Evolutionary conservation across 2,113 vertebrate species (phyloP).

Genomic region (Dasyprocta punctata): DNA sequence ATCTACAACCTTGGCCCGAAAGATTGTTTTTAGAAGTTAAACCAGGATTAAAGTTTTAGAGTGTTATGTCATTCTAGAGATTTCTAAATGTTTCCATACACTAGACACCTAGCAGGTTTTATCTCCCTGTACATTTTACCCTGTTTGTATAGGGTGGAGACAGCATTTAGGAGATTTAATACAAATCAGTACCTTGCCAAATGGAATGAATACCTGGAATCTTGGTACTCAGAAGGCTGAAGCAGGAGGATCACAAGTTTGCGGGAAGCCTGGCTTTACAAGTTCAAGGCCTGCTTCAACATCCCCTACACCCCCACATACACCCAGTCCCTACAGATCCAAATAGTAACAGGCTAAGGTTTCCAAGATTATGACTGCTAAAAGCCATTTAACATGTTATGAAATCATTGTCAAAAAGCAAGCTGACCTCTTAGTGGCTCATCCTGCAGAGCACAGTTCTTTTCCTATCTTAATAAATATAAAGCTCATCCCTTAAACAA

Average conservation of each 20-base stretch:
- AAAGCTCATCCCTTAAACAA: background rate
- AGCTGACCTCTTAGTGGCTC: background rate
- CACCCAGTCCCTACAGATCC: background rate
- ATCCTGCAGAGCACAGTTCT: background rate
- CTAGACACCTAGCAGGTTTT: no score
- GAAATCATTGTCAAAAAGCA: background rate
- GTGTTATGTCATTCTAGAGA: background rate
- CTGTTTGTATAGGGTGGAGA: background rate
- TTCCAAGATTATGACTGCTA: background rate
- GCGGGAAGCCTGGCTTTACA: background rate
- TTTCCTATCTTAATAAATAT: background rate
- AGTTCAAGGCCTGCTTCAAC: background rate
- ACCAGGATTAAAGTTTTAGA: conserved; percentile 12
- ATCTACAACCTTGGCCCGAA: background rate
- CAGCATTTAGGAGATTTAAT: background rate
- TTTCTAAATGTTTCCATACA: background rate
- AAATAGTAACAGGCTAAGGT: background rate
- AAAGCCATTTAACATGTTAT: background rate
- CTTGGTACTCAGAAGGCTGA: background rate
- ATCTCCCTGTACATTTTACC: background rate
- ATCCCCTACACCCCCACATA: background rate
- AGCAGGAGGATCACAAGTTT: background rate
- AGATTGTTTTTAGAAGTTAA: conserved; percentile 1
- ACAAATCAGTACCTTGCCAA: background rate
- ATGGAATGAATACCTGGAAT: background rate